Base-by-base conservation (phyloP, 2,113 vertebrate species). In the Tamias sibiricus region DNA sequence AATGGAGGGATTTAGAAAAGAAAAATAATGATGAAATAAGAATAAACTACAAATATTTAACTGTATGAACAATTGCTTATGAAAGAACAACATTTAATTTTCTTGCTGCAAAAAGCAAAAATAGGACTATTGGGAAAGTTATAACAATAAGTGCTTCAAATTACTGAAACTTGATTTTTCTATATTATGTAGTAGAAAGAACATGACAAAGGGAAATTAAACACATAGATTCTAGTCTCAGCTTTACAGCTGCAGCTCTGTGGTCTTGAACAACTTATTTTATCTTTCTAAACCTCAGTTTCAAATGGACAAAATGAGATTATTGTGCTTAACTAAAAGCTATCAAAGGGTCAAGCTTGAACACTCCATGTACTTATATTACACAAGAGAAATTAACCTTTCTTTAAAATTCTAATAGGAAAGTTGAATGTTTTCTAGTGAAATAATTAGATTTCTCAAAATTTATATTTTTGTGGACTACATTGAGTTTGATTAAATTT, bases 401-500 rank as follows among this genome's bases (percentile, higher is more conserved):
- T 22, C 44, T 84, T 59, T 91, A 88, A 57, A 84, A 89, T 37
- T 74, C 2, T 91, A 93, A 74, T n/a, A 35, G 87, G 2, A 84
- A 22, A 89, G 7, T 57, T 30, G 87, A 79, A 83, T 94, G n/a
- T 68, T 94, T 91, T 91, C 42, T 68, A 49, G 3, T 71, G 91
- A 89, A 30, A 69, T 47, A 76, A 72, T 13, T 54, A 10, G 3
- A 35, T 87, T 97, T 68, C 32, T 42, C 92, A 87, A 9, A 49
- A 57, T 75, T 37, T 42, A 72, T 13, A 11, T 26, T 52, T 6
- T 86, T 86, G 54, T 52, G 28, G 10, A 69, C 20, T 92, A 93
- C 95, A 88, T 80, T 35, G 47, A 62, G 14, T 75, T 98, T 91
- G 10, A 97, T 64, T 88, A 95, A 79, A 74, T 83, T 68, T 97